Evolutionary conservation across 2,888 invertebrate species (phyloP).

Genomic region (Leucophora obtusa): DNA sequence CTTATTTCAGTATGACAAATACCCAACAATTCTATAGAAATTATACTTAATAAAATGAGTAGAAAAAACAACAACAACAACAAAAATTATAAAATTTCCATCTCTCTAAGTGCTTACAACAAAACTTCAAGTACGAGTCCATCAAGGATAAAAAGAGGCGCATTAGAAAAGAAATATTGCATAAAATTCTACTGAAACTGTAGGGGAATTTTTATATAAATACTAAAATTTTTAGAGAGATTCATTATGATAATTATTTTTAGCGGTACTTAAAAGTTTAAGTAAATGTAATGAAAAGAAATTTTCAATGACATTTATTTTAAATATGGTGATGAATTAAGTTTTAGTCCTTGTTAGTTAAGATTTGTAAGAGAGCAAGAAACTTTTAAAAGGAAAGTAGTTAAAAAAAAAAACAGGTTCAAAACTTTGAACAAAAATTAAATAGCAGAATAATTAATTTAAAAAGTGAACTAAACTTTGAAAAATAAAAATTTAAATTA

Average conservation of each 20-base stretch:
- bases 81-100: slow-evolving; percentile 31
- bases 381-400: slow-evolving; percentile 46
- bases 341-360: slow-evolving; percentile 49
- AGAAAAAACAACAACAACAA: background rate
- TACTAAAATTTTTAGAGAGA: slow-evolving; percentile 10
- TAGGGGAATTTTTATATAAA: slow-evolving; percentile 37
- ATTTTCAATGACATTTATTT: slow-evolving; percentile 47
- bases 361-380: slow-evolving; percentile 46
- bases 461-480: background rate
- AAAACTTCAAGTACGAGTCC: slow-evolving; percentile 52
- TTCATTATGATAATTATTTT: slow-evolving; percentile 58
- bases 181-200: background rate
- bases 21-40: slow-evolving; percentile 20
- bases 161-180: slow-evolving; percentile 16
- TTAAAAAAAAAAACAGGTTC: background rate
- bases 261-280: slow-evolving; percentile 56
- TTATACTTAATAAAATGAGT: slow-evolving; percentile 39
- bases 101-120: slow-evolving; percentile 27
- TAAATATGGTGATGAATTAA: slow-evolving; percentile 34
- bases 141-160: slow-evolving; percentile 46
- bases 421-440: background rate
- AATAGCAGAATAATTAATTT: slow-evolving; percentile 29
- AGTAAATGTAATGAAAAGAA: slow-evolving; percentile 40
- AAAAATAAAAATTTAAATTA: too few species aligned
- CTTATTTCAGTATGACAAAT: slow-evolving; percentile 14